Evolutionary conservation across 2,113 vertebrate species (phyloP).

Genomic region (Rhynchomys soricoides): DNA sequence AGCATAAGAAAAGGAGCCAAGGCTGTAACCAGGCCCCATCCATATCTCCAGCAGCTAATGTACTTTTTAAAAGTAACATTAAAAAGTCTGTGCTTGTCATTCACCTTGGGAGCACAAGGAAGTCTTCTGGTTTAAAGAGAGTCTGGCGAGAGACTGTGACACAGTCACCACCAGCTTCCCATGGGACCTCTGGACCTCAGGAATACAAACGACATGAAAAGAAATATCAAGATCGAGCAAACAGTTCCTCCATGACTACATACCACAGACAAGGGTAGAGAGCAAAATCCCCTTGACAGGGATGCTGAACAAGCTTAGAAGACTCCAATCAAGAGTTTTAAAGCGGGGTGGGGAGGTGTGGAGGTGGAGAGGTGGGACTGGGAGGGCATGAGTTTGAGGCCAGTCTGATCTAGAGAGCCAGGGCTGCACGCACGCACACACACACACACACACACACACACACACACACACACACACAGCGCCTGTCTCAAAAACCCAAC

Average conservation of each 20-base stretch:
- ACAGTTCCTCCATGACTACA: neutral
- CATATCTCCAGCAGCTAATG: neutral
- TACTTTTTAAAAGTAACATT: neutral
- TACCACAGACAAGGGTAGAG: neutral
- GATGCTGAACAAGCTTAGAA: neutral
- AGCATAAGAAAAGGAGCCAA: accelerated
- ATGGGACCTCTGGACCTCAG: neutral
- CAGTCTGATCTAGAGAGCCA: neutral
- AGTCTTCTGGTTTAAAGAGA: neutral
- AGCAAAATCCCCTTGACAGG: neutral
- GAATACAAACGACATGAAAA: neutral
- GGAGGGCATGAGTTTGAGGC: neutral
- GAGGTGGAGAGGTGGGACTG: too few species aligned
- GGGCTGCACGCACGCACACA: neutral
- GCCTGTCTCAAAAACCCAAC: neutral
- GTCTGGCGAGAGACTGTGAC: neutral
- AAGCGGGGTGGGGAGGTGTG: neutral
- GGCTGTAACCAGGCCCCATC: neutral
- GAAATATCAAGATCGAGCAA: neutral
- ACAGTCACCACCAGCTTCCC: neutral
- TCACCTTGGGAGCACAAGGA: neutral
- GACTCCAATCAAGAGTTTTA: neutral
- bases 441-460: too few species aligned
- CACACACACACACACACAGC: neutral
- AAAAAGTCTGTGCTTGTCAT: neutral